Evolutionary conservation across 64 coral and sea anemone species (phyloP).

Genomic region (Stylophora pistillata): DNA sequence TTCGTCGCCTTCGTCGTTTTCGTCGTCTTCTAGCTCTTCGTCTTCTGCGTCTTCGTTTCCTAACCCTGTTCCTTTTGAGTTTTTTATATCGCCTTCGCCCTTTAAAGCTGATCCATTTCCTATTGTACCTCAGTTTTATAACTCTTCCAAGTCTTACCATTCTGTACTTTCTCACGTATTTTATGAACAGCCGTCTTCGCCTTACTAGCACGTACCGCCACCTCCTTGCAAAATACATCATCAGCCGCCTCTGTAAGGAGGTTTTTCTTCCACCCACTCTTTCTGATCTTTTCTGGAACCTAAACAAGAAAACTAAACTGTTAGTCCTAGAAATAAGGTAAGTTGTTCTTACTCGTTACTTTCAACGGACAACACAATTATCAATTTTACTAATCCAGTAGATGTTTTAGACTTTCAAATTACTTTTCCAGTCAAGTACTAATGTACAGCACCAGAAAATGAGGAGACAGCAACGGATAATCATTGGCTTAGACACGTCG

Average conservation of each 20-base stretch:
- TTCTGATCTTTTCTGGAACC: not conserved
- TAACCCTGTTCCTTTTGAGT: not conserved
- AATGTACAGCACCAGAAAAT: too few species aligned
- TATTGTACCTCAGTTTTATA: not conserved
- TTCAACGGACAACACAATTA: too few species aligned
- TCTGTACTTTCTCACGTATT: not conserved
- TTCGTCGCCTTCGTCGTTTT: slow-evolving; percentile 4
- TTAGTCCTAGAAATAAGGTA: not conserved
- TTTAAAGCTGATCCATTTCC: not conserved
- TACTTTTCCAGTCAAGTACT: too few species aligned
- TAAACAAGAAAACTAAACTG: not conserved
- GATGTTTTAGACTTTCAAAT: too few species aligned
- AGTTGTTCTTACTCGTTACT: not conserved
- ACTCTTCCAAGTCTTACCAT: not conserved
- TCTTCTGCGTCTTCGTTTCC: not conserved
- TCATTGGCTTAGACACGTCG: too few species aligned
- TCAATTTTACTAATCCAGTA: too few species aligned
- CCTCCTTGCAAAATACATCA: not conserved
- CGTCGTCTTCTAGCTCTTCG: not conserved
- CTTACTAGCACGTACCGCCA: not conserved
- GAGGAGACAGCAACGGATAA: too few species aligned
- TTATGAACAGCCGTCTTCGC: not conserved
- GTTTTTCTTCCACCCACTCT: not conserved
- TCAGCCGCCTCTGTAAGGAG: not conserved
- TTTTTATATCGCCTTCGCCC: not conserved